Evolutionary conservation across 1,140 invertebrate species (phyloP), one percentile per base, ranked within the genome.

Genomic region (Trichonephila inaurata): DNA sequence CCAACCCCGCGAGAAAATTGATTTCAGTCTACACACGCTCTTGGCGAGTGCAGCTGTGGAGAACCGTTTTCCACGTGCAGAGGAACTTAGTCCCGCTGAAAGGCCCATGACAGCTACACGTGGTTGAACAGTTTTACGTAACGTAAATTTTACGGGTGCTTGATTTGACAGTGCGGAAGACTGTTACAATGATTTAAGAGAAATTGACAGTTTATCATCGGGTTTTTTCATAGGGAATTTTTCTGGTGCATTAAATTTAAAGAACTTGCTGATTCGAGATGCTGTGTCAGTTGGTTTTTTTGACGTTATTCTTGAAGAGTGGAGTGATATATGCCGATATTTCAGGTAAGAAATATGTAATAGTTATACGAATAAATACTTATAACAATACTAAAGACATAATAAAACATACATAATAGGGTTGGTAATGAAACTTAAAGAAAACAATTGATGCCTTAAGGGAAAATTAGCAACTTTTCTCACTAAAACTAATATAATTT

Each of bases 1-100:
- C 87, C 24, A 72, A 89, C 62, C 51, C 62, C 40, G 64, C 12
- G 33, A 89, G 87, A 72, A 89, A 89, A 89, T 89, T 89, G 87
- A 89, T 89, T 89, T 89, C 87, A 89, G 62, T 72, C 64, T 12
- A 28, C 62, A 40, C 62, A 72, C 33, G 62, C 21, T 69, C 21
- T n/a, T 10, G 51, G 24, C 18, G 82, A 85, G 82, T 5, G 82
- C 44, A 28, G n/a, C 51, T 85, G 44, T 14, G 18, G 58, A 21
- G 58, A n/a, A 58, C 44, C 28, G 3, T n/a, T 19, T 60, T 2
- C 44, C 58, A 85, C 44, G 82, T 58, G 44, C 58, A 60, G n/a
- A 21, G 24, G 7, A 85, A 85, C 51, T 85, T 85, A n/a, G 14
- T 58, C 82, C 44, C 72, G 72, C 18, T 77, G 72, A 40, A 77